Evolutionary conservation across 2,888 invertebrate genomes (phyloP), one percentile per base, ranked within the genome.

Genomic region (Formica aserva): DNA sequence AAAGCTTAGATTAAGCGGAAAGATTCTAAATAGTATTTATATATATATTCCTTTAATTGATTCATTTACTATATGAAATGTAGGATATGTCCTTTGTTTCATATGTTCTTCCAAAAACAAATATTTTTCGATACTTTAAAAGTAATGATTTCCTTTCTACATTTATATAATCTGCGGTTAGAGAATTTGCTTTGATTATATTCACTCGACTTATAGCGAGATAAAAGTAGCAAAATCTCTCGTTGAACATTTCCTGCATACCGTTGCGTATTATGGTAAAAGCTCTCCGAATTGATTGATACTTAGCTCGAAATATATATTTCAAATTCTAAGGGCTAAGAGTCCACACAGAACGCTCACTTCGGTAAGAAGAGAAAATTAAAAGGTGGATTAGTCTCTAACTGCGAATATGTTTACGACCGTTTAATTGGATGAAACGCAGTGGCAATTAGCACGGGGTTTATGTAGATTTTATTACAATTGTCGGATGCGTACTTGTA

Each of bases 401-500:
- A 57, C 41, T 41, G 13, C 22, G 22, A 77, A 22, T 15, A 15
- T 41, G 60, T 69, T 69, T 69, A 69, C 13, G 32, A 78, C 38
- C 26, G 26, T 32, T 26, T 78, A 45, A 69, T 69, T 69, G 32
- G 26, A 9, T 18, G 41, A 81, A 65, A 52, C 18, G 62, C n/a
- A 45, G n/a, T 38, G 18, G 9, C 13, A 32, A 41, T 75, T 63
- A 62, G 38, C 29, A 13, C 8, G 6, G 4, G 18, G 3, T 63
- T 81, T 76, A 81, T 65, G 76, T 29, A 41, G 52, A 65, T 55
- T 81, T 81, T 76, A 74, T 81, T 60, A 45, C 9, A 63, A 76
- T 75, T 15, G n/a, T 72, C 29, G 57, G 18, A 32, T n/a, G n/a
- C n/a, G n/a, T 22, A 26, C 26, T 62, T 35, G 26, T 29, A 80